Conservation (phyloP, 2,888 invertebrate genomes). For the Leptopterna dolabrata region DNA sequence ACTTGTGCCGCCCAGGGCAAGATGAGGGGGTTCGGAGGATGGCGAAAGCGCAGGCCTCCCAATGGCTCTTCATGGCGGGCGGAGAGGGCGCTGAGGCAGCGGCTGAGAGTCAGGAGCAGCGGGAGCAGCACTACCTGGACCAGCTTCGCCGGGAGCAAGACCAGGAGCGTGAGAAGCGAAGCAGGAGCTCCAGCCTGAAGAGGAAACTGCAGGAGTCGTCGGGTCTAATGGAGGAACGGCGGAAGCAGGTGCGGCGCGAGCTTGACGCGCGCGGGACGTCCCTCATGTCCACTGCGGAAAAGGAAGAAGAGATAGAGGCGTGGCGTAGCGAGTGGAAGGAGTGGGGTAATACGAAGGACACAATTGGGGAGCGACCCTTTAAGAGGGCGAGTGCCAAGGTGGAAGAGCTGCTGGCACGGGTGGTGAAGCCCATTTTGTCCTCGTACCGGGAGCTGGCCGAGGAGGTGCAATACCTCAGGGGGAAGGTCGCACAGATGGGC, state of each 20-base stretch:
- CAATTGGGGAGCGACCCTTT: not conserved
- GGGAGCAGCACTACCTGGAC: too few relatives aligned
- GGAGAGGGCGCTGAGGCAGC: not conserved
- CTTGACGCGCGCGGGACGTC: too few relatives aligned
- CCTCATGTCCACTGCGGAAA: not conserved
- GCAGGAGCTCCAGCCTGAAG: too few relatives aligned
- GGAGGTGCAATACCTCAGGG: not conserved
- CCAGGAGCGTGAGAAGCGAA: not conserved
- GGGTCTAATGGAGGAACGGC: not conserved
- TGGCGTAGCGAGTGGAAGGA: not conserved
- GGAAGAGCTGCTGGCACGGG: not conserved
- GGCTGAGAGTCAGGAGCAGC: too few relatives aligned
- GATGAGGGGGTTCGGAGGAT: not conserved
- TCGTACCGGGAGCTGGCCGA: not conserved
- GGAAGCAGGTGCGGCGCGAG: too few relatives aligned
- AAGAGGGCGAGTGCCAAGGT: not conserved
- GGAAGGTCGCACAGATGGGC: not conserved
- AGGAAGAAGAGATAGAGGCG: not conserved
- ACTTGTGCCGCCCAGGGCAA: too few relatives aligned
- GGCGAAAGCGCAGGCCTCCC: not conserved
- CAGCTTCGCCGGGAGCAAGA: not conserved
- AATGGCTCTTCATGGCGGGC: not conserved
- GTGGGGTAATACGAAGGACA: not conserved
- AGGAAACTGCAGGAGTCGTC: not conserved
- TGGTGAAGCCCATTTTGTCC: not conserved